phyloP scores from a whole-genome alignment of 2,888 invertebrate species.

The Shargacucullia verbasci region DNA sequence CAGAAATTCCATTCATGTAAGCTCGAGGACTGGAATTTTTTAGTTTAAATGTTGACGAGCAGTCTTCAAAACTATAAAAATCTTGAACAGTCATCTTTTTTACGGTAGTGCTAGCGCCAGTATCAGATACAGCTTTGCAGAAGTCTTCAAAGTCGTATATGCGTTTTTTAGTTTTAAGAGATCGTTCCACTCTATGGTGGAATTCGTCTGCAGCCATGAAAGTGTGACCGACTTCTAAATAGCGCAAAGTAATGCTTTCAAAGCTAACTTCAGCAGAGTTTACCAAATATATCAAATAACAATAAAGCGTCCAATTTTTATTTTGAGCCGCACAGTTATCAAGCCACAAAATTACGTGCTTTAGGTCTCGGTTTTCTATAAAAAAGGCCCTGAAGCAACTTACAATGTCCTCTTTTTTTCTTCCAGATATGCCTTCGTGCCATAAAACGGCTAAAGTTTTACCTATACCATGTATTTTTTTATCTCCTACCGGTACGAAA shows the following conservation, averaged over 20 bases:
- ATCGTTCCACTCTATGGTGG: neutral
- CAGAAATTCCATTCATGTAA: slow-evolving; percentile 17
- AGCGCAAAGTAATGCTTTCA: neutral
- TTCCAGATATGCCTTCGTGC: too few relatives aligned
- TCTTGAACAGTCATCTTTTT: neutral
- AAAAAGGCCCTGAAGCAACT: too few relatives aligned
- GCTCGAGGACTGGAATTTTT: slow-evolving; percentile 13
- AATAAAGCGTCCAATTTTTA: too few relatives aligned
- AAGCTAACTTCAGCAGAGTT: too few relatives aligned
- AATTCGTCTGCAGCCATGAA: slow-evolving; percentile 1
- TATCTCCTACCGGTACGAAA: too few relatives aligned
- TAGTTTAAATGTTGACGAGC: neutral
- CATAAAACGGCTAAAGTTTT: too few relatives aligned
- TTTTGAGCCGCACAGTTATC: too few relatives aligned
- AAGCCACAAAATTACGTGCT: too few relatives aligned
- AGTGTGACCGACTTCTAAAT: neutral
- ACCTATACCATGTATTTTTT: too few relatives aligned
- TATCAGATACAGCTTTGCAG: neutral
- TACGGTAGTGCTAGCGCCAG: neutral
- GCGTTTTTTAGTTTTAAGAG: neutral
- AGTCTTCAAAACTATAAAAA: slow-evolving; percentile 1
- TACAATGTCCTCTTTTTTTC: too few relatives aligned
- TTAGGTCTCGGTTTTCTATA: too few relatives aligned
- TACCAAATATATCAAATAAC: too few relatives aligned
- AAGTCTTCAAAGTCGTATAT: slow-evolving; percentile 1